These are phyloP conservation scores for Capricornis sumatraensis DNA, from an alignment of 2,113 vertebrate species.

Conservation along the genomic window DNA sequence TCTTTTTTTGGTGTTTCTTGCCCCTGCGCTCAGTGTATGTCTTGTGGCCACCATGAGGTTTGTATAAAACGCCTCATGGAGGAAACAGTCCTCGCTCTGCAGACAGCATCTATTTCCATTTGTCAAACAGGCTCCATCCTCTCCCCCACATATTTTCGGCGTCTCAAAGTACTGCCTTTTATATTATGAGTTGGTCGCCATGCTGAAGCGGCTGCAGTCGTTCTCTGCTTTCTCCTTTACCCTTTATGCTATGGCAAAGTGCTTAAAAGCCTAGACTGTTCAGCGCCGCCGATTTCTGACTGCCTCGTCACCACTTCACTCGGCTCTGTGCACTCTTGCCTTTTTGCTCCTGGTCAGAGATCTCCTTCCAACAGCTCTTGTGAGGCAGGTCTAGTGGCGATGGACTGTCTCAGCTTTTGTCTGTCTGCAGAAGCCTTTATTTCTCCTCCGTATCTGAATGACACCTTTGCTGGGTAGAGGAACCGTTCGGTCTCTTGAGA, in stretches of 20 bases:
- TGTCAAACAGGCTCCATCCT: neutral
- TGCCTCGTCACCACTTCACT: neutral
- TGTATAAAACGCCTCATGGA: neutral
- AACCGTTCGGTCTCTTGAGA: neutral
- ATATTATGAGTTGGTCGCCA: neutral
- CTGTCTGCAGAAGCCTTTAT: neutral
- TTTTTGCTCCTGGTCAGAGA: neutral
- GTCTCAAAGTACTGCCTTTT: neutral
- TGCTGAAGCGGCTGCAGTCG: rapidly evolving
- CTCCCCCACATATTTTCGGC: neutral
- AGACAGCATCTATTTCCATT: neutral
- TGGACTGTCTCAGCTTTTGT: neutral
- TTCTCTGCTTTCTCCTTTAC: neutral
- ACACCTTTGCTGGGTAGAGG: neutral
- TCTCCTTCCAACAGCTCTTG: neutral
- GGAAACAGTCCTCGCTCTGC: neutral
- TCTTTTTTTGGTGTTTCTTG: neutral
- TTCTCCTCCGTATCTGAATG: neutral
- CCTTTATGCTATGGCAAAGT: neutral
- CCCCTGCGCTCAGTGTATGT: neutral
- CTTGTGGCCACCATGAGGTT: neutral
- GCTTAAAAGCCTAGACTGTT: neutral
- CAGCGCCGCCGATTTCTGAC: neutral
- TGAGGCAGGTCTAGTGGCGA: neutral
- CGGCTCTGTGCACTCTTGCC: neutral